Evolutionary conservation across 2,113 vertebrate species (phyloP), one percentile per base, ranked within the genome.

Genomic region (Neodon shergylaensis): DNA sequence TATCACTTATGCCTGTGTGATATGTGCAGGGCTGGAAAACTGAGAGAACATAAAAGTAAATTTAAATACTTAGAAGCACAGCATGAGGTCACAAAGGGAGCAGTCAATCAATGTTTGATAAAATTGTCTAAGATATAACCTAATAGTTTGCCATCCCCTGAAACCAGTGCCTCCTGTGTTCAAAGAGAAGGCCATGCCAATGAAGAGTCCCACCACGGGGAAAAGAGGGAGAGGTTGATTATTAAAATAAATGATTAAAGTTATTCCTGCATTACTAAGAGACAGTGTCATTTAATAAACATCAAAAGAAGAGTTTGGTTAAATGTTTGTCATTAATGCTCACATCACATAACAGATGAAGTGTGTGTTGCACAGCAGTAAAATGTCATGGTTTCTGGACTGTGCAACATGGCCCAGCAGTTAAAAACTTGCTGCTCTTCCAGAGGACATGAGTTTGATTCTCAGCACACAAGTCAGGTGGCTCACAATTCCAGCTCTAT

Each of bases 31-130:
- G 81, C 81, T 65, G n/a, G 54, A 88, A 94, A 94, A 95, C 65
- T 86, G 93, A 73, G 65, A 96, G 93, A 93, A 94, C 54, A 65
- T 96, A 91, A 93, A 95, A 92, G 74, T 83, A 83, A 78, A 82
- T 97, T 93, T 76, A 95, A 92, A 95, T 85, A 95, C 87, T 88
- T 94, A 94, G 58, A 82, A 95, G 90, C 70, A 90, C 78, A 91
- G 77, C 68, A 88, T 61, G 76, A 87, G 76, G 58, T 91, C 95
- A 92, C 21, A 77, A 83, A 21, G 74, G 78, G 44, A 94, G 24
- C 84, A 93, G 88, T 77, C 73, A 90, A 91, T 82, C 39, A 93
- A 85, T 42, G n/a, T 97, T 76, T 88, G 52, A 90, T 82, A 90
- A 97, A 92, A 96, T 9, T 91, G 68, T 83, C 4, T 66, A 93